Base-by-base conservation (phyloP, 2,113 vertebrate species). In the Nannobrachium achirus region DNA sequence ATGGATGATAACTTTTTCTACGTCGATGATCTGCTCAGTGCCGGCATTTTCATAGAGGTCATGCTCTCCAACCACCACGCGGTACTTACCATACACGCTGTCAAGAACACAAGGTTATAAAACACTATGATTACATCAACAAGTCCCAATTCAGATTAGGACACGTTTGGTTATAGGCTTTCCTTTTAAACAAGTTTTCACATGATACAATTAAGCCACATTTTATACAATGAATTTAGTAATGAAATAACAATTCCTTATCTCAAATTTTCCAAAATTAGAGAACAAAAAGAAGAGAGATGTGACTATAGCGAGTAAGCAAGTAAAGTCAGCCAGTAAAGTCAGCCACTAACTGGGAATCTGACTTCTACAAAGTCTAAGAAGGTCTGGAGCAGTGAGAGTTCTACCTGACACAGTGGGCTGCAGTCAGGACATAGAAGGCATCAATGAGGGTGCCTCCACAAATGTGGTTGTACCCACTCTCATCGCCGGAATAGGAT, bases 371-470 rank as follows among this genome's bases (percentile, higher is more conserved):
- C 25, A 33, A 33, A 33, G 25, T 33, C 25, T 33, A 33, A 33
- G 25, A 5, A 33, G 25, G 25, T 3, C 6, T 33, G 6, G 1
- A 33, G 6, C 25, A 33, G 25, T 33, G 25, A 33, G 4, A n/a
- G 64, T 4, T 82, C 79, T 70, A 92, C 90, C 45, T 8, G 11
- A 92, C 78, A 40, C 92, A 93, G 76, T 92, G 92, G 19, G 92
- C 92, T 46, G 90, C 88, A 10, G 92, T 92, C 89, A 92, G 66
- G 57, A 92, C 48, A 68, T 79, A 56, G 0, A 14, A 71, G 50
- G 0, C 0, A n/a, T 38, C 66, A 45, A 82, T 52, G 3, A 92
- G 4, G 0, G 76, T 69, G 50, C 89, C 88, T 44, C 88, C 85
- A 1, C 89, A 93, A 15, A 88, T 56, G 75, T 91, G 92, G 20